Percentiles rank a stretch among this genome's conserved stretches.
These are phyloP conservation scores for Lycophotia porphyrea DNA, from an alignment of 2,888 invertebrate species.

Conservation along the genomic window DNA sequence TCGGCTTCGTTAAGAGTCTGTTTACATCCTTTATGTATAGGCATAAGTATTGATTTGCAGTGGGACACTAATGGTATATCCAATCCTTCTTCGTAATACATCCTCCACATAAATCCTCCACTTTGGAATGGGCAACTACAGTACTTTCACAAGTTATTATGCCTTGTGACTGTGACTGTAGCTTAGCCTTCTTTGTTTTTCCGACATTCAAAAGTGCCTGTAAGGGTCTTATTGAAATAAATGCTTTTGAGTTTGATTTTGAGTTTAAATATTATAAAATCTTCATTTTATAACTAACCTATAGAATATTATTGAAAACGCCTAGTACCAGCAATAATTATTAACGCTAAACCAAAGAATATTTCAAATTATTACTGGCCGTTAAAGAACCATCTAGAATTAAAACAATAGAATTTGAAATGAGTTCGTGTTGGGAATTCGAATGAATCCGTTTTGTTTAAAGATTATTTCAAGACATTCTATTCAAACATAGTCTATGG, in stretches of 20 bases:
- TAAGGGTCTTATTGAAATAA: no score
- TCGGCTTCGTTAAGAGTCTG: no score
- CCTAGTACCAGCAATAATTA: slow-evolving; percentile 9
- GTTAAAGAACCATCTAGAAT: slow-evolving; percentile 39
- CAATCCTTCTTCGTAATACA: no score
- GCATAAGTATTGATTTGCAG: background rate
- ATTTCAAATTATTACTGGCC: slow-evolving; percentile 36
- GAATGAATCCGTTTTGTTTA: slow-evolving; percentile 42
- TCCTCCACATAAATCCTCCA: no score
- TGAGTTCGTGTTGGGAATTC: slow-evolving; percentile 51
- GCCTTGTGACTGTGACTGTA: no score
- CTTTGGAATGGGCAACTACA: no score
- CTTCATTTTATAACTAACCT: background rate
- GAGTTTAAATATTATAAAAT: background rate
- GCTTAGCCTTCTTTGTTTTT: no score
- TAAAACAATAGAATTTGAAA: slow-evolving; percentile 51
- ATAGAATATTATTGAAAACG: slow-evolving; percentile 18
- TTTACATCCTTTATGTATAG: no score
- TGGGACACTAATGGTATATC: background rate
- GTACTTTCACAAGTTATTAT: no score
- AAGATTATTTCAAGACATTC: slow-evolving; percentile 15
- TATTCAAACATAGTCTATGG: slow-evolving; percentile 9
- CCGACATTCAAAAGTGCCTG: no score
- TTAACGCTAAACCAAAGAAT: slow-evolving; percentile 19
- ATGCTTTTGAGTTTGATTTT: no score